Base-by-base conservation (phyloP, 1,140 invertebrate genomes). In the fruit fly (Drosophila melanogaster) region DNA sequence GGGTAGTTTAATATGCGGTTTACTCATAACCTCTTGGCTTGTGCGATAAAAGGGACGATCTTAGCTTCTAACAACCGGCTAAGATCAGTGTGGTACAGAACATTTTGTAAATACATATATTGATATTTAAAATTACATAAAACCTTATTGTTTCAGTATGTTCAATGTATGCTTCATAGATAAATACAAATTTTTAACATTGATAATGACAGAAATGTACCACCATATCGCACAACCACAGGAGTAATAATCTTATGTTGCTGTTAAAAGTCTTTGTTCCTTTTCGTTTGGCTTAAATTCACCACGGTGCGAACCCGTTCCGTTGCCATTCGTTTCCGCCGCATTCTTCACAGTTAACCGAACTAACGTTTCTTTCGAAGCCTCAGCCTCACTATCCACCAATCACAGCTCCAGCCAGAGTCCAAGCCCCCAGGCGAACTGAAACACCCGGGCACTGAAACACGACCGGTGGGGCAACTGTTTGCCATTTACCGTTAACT, bases 311-410 rank as follows among this genome's bases (percentile, higher is more conserved):
- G 62, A 50, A 38, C 44, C 62, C 43, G 62, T 66, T 67, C 30
- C 47, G 47, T 38, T 69, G 22, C 33, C 22, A 55, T 44, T 24
- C 30, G 51, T 64, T 56, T 49, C 24, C 17, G 51, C 26, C 7
- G 8, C 17, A 35, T 37, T 26, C 7, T 43, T 53, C 64, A 66
- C 64, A 43, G 26, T 70, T 70, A 70, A 70, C 43, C 43, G 43
- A 57, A 70, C 66, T 70, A 70, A 70, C 26, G 44, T 55, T 70
- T 70, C 64, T 70, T 70, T 40, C 66, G 51, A 70, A 70, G 66
- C 66, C 51, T 70, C 43, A 69, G 59, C 62, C 59, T 65, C 65
- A 70, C 65, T 56, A 70, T 12, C 41, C 50, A 69, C 66, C 50
- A 65, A 15, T 57, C 66, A 70, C 65, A 66, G 66, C 66, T 69